Conservation (phyloP, 1,140 invertebrate genomes). For the Plutomurus gul region DNA sequence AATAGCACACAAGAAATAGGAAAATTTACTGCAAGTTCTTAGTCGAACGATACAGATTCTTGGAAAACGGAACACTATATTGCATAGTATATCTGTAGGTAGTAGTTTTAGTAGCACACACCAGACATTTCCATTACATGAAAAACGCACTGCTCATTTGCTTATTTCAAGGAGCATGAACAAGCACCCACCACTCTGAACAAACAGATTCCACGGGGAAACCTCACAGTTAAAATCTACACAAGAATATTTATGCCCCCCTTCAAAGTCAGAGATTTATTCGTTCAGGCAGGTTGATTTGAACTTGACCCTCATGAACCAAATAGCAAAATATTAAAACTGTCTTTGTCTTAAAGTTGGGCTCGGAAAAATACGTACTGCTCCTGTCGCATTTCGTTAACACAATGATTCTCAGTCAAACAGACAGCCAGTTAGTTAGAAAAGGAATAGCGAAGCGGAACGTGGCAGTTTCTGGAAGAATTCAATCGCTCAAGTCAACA, state of each 20-base stretch:
- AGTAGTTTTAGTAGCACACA: too few species aligned
- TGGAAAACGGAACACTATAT: too few species aligned
- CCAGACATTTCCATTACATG: too few species aligned
- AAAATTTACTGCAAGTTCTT: too few species aligned
- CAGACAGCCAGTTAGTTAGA: not conserved
- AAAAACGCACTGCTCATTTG: too few species aligned
- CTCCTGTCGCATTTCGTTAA: too few species aligned
- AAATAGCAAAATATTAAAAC: not conserved
- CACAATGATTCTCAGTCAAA: too few species aligned
- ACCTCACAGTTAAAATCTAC: not conserved
- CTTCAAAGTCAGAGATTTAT: not conserved
- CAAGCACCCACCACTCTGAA: too few species aligned
- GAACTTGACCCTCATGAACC: conserved; percentile 21
- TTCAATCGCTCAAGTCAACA: conserved; percentile 23
- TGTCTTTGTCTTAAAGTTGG: not conserved
- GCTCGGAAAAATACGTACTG: too few species aligned
- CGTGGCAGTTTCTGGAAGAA: not conserved
- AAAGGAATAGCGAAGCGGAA: not conserved
- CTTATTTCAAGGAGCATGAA: not conserved
- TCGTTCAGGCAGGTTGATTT: conserved; percentile 9
- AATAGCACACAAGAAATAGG: too few species aligned
- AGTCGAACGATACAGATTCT: too few species aligned
- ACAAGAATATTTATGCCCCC: not conserved
- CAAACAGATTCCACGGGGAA: not conserved
- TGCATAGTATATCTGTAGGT: too few species aligned